Base-by-base conservation (phyloP, 2,888 invertebrate genomes). In the Rapana venosa region DNA sequence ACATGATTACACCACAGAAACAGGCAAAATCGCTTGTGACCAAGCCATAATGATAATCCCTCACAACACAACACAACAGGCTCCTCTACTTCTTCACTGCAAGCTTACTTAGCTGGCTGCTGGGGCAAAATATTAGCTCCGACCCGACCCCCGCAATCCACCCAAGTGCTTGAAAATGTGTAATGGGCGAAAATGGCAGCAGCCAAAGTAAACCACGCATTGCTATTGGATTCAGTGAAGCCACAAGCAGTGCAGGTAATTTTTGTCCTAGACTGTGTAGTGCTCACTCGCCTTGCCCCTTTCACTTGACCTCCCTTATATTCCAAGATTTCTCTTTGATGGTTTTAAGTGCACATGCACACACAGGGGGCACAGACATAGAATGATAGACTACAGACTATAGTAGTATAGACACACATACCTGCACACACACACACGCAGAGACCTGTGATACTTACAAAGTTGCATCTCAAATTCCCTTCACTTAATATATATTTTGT, bases 151-250 rank as follows among this genome's bases (percentile, higher is more conserved):
- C 2, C 20, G 26, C 81, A 47, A 47, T 26, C 36, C 22, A 36
- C 26, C 36, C 6, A 83, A 83, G 47, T 83, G 81, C 22, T 83
- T 83, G 47, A 83, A 36, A 83, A 47, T 83, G 26, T 83, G 36
- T 47, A 83, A 83, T 47, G 11, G 81, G 81, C 81, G 47, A 47
- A n/a, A 83, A 47, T 83, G 81, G 81, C 26, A 83, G 81, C 81
- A 83, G 81, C 81, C 81, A 83, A 83, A 83, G 81, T 47, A 26
- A 83, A 83, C 81, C 6, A 0, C 47, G 47, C 47, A 47, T 47
- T 47, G 47, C 47, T 47, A 36, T 36, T 36, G 47, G 13, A 47
- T 36, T 47, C 81, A 47, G 36, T 47, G 81, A 83, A 83, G 81
- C 81, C 81, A 1, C 22, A 79, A 8, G 5, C 79, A 17, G 15